Evolutionary conservation across 2,797 vertebrate species (phyloP), one percentile per base, ranked within the genome.

Genomic region (Telmatherina bonti): DNA sequence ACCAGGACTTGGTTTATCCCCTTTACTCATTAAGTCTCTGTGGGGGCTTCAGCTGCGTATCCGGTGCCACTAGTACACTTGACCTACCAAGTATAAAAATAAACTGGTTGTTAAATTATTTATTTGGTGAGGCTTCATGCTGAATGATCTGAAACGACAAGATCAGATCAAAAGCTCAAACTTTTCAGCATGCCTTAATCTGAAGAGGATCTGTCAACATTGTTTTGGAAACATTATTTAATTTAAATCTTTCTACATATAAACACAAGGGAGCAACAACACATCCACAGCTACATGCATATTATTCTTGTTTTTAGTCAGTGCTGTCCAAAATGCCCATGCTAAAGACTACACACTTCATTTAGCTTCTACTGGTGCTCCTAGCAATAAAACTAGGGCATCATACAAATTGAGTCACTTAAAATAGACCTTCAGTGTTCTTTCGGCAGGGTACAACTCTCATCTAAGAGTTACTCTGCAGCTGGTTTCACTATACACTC

Each of bases 361-460:
- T 41, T 41, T 18, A 2, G 38, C 5, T 41, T 41, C 6, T 16
- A 22, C n/a, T 22, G 49, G 20, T n/a, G 43, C 47, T 70, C 18
- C 15, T 4, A 41, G 51, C 10, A 29, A 52, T 56, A 5, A 69
- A 89, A 88, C 56, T 78, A 64, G 76, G 83, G 83, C 87, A 64
- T 71, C 54, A 2, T 20, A n/a, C 9, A 18, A 15, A 38, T n/a
- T 35, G 8, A 75, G 69, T 43, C 10, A 4, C 85, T 79, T 82
- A 73, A 76, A 86, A 87, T 89, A 87, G 77, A 67, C 36, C 67
- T 16, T 29, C 36, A 31, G n/a, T 76, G 70, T 81, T 83, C 71
- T 60, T 64, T 56, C 26, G 31, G 59, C 58, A 35, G 26, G 16
- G 3, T 6, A 16, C 31, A 20, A n/a, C 51, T 52, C 2, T 7